These are phyloP conservation scores for Meloe dianella DNA, from an alignment of 2,888 invertebrate genomes.

Conservation along the genomic window DNA sequence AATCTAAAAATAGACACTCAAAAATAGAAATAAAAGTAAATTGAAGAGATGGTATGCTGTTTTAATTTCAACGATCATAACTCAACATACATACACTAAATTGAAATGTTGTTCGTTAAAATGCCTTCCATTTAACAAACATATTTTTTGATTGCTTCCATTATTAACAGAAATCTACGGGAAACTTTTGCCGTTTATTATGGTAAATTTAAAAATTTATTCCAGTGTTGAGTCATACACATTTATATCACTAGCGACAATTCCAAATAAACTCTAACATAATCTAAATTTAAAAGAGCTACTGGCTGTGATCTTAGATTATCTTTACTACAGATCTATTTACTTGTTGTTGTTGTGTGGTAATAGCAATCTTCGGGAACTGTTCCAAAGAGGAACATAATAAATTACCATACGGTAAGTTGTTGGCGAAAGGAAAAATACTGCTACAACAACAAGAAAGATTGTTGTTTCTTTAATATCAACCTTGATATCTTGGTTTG, in stretches of 20 bases:
- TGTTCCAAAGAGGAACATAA: conserved; percentile 1
- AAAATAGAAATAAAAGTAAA: not conserved
- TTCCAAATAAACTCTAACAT: not conserved
- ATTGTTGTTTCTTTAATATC: not conserved
- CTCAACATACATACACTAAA: not conserved
- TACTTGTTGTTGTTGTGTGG: conserved; percentile 1
- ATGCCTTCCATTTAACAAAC: too few relatives aligned
- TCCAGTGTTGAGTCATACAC: not conserved
- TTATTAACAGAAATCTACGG: not conserved
- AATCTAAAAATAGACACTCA: not conserved
- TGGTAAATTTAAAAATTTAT: not conserved
- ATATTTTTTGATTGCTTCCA: not conserved
- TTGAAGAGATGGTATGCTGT: not conserved
- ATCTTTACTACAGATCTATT: conserved; percentile 2
- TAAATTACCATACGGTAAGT: conserved; percentile 9
- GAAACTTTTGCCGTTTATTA: not conserved
- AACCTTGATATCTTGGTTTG: conserved; percentile 6
- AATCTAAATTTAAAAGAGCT: conserved; percentile 11
- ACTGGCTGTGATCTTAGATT: conserved; percentile 11
- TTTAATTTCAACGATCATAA: not conserved
- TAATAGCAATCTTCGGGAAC: conserved; percentile 11
- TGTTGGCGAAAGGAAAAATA: not conserved
- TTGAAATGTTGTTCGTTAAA: not conserved
- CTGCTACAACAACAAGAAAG: not conserved
- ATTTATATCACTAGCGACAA: not conserved